phyloP scores from a whole-genome alignment of 2,797 vertebrate genomes.

The Mormyrus hasselquistii region DNA sequence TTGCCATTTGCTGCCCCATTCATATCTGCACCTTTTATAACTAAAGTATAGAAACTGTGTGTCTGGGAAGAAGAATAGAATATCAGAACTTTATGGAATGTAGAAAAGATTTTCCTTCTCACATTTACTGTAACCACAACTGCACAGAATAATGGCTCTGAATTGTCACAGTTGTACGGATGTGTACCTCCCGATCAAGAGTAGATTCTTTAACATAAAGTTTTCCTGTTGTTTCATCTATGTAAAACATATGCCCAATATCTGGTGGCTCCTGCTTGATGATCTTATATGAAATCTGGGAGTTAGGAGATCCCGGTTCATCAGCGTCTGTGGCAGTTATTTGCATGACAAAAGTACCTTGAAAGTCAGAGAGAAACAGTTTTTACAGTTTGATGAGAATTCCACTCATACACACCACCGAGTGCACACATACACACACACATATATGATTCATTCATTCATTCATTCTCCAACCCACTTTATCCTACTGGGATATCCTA shows the following conservation, averaged over 20 bases:
- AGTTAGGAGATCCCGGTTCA: conserved; percentile 63
- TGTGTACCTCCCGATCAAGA: conserved; percentile 84
- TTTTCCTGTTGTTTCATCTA: conserved; percentile 53
- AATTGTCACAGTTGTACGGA: not conserved
- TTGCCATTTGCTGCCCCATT: conserved; percentile 51
- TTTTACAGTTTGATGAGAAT: not conserved
- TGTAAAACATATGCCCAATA: conserved; percentile 53
- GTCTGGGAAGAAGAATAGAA: conserved; percentile 39
- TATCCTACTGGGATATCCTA: no score
- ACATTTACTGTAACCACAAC: not conserved
- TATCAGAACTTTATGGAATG: not conserved
- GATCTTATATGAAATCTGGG: conserved; percentile 68
- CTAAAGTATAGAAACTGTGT: conserved; percentile 61
- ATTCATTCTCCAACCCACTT: no score
- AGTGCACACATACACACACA: not conserved
- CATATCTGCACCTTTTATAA: conserved; percentile 67
- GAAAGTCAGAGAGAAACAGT: conserved; percentile 6
- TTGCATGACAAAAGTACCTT: conserved; percentile 69
- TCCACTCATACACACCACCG: not conserved
- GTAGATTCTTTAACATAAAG: conserved; percentile 50
- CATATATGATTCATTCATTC: not conserved
- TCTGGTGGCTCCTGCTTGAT: conserved; percentile 55
- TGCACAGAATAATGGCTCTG: not conserved
- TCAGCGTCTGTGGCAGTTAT: conserved; percentile 75
- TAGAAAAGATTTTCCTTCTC: not conserved